A percentile compares a stretch with the other conserved stretches of the same genome.
Conservation (phyloP, 2,797 vertebrate genomes). For the Chlorospingus flavigularis region DNA sequence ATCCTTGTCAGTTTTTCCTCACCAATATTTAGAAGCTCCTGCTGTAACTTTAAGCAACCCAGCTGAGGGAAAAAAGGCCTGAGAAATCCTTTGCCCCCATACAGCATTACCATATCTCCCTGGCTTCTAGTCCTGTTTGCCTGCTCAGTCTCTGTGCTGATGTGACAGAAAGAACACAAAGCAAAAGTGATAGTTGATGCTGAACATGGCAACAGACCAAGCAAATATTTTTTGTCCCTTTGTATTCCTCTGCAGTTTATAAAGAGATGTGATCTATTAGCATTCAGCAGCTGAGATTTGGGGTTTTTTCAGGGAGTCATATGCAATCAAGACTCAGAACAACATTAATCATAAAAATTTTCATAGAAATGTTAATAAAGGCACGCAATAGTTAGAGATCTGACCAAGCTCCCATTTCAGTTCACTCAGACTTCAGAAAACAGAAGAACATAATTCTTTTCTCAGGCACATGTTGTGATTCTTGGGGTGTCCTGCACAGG, state of each 20-base stretch:
- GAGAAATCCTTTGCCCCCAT: not conserved
- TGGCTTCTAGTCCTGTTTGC: not conserved
- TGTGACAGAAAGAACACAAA: constrained; percentile 40
- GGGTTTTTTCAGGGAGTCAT: not conserved
- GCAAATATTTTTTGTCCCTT: not conserved
- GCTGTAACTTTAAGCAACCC: not conserved
- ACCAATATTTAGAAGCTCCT: not conserved
- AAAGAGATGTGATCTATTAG: not conserved
- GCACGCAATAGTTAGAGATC: not conserved
- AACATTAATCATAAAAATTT: not conserved
- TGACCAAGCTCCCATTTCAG: not conserved
- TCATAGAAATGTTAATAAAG: not conserved
- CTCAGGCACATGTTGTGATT: not conserved
- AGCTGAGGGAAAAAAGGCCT: not conserved
- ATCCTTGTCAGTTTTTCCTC: not conserved
- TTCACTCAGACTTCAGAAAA: not conserved
- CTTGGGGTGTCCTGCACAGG: not conserved
- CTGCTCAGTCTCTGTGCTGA: not conserved
- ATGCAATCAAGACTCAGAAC: not conserved
- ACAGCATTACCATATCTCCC: not conserved
- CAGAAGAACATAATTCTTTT: not conserved
- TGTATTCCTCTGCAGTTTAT: not conserved
- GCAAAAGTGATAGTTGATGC: not conserved
- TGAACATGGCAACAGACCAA: not conserved
- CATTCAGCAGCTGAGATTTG: not conserved